Base-by-base conservation (phyloP, 2,797 vertebrate species). In the Aulostomus chinensis region DNA sequence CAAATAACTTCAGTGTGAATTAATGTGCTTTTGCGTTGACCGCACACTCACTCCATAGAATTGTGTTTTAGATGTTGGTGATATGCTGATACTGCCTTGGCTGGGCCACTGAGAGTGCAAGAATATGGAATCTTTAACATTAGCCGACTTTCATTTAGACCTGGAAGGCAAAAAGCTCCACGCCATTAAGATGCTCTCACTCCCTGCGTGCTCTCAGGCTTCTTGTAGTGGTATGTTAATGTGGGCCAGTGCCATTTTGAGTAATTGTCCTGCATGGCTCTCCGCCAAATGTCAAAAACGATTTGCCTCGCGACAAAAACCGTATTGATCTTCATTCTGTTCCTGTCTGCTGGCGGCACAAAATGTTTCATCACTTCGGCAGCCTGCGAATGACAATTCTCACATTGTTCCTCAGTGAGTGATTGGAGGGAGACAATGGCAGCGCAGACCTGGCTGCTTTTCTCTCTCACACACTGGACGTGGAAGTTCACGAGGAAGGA, bases 241-340 rank as follows among this genome's bases (percentile, higher is more conserved):
- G 63, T 76, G 80, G 74, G 61, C 73, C 64, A 78, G 64, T 84
- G 83, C 83, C 81, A 86, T 88, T 88, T 78, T 68, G 64, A 83
- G 26, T 63, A 88, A 88, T 84, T 85, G 83, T 85, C 86, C 88
- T 85, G 66, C 88, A 77, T 82, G 84, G 81, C 63, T 65, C 25
- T 60, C 68, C 16, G 81, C 81, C 83, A 87, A 89, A 89, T 86
- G 90, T 91, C 89, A 89, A 80, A 88, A 92, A 83, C 86, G 60
- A 77, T 93, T 90, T 87, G 82, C 85, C 83, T 84, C 25, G 35
- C 73, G 77, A 87, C 80, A 61, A 83, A 83, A 73, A 55, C n/a
- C 51, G 40, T 88, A 91, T 92, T 77, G 87, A 91, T 92, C 87
- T 78, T 55, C 47, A 84, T 88, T 91, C 86, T 76, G 60, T 42